Conservation (phyloP, 2,888 invertebrate species). For the Parochlus steinenii region DNA sequence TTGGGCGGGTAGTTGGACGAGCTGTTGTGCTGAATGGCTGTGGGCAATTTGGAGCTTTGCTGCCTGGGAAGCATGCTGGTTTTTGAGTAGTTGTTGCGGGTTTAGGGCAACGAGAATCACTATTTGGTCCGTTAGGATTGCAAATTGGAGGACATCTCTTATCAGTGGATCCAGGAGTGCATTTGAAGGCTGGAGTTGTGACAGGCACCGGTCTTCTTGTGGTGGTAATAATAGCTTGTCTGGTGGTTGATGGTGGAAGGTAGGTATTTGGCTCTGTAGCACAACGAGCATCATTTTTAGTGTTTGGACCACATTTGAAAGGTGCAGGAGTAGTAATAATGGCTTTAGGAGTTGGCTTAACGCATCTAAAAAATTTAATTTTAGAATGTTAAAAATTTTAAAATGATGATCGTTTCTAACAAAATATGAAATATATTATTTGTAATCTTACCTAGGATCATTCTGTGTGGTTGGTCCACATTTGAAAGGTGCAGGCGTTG, state of each 20-base stretch:
- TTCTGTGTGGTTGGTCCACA: constrained; percentile 17
- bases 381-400: too few species aligned
- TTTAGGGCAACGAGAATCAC: constrained; percentile 23
- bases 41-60: constrained; percentile 20
- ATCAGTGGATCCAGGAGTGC: constrained; percentile 23
- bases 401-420: too few species aligned
- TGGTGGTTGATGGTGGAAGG: constrained; percentile 16
- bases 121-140: constrained; percentile 19
- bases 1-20: constrained; percentile 14
- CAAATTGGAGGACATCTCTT: constrained; percentile 21
- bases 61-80: constrained; percentile 22
- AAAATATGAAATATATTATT: constrained; percentile 15
- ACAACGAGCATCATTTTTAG: constrained; percentile 14
- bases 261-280: constrained; percentile 14
- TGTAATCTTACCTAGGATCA: constrained; percentile 20
- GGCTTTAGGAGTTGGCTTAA: constrained; percentile 19
- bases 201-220: constrained; percentile 15
- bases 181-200: constrained; percentile 19
- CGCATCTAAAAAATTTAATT: constrained; percentile 15
- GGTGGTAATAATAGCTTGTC: too few species aligned
- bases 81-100: too few species aligned
- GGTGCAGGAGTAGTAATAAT: constrained; percentile 3
- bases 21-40: constrained; percentile 14
- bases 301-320: not conserved
- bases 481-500: constrained; percentile 18